Conservation (phyloP, 2,797 vertebrate genomes). For the Poeciliopsis infans region DNA sequence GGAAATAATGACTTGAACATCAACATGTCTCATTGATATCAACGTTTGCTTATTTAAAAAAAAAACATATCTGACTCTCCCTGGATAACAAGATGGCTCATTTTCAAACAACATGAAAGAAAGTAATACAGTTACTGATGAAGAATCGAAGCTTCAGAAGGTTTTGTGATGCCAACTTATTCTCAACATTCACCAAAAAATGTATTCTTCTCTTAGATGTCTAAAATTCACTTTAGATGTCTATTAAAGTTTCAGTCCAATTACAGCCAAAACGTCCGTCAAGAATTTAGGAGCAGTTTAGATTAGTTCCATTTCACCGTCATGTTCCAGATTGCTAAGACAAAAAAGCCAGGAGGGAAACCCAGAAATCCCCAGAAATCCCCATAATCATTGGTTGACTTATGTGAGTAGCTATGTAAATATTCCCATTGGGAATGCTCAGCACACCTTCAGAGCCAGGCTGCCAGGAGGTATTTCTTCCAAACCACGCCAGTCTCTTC, state of each 20-base stretch:
- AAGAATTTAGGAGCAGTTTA: not conserved
- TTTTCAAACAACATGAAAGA: not conserved
- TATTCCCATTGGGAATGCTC: not conserved
- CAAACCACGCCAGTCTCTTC: not conserved
- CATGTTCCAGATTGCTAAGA: not conserved
- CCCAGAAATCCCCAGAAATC: not conserved
- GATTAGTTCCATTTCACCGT: not conserved
- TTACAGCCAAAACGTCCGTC: not conserved
- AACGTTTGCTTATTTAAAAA: not conserved
- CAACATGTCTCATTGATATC: not conserved
- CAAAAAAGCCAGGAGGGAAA: not conserved
- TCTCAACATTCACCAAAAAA: not conserved
- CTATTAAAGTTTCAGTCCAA: not conserved
- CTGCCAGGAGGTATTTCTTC: not conserved
- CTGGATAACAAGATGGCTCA: not conserved
- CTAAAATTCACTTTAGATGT: too few species aligned
- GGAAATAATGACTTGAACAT: not conserved
- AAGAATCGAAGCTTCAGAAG: not conserved
- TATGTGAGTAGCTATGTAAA: not conserved
- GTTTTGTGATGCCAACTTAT: not conserved
- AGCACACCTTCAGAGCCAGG: not conserved
- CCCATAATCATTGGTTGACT: not conserved
- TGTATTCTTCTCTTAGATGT: not conserved
- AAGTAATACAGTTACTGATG: not conserved
- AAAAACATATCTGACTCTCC: not conserved